A percentile compares a stretch with the other conserved stretches of the same genome.
phyloP scores from a whole-genome alignment of 2,113 vertebrate species.

The Symphodus melops region DNA sequence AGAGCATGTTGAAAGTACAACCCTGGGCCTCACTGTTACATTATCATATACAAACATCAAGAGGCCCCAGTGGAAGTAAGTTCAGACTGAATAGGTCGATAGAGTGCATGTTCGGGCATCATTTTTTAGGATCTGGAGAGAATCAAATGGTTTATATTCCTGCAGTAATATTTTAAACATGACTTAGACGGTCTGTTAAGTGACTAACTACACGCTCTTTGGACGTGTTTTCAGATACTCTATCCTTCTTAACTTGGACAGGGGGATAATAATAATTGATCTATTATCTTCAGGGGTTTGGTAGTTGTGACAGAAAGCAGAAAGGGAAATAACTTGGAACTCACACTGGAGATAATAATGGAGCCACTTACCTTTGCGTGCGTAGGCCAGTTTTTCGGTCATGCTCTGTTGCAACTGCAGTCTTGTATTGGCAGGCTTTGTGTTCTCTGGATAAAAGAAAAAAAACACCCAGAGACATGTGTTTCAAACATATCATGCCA shows the following conservation, averaged over 20 bases:
- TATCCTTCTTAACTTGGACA: not conserved
- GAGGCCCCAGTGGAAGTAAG: constrained; percentile 14
- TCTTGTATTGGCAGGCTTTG: not conserved
- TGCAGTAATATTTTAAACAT: not conserved
- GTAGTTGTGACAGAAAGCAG: not conserved
- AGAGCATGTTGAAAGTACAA: constrained; percentile 44
- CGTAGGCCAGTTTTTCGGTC: not conserved
- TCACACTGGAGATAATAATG: constrained; percentile 14
- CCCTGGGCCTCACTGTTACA: constrained; percentile 19
- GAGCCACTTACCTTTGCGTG: not conserved
- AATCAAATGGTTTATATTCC: not conserved
- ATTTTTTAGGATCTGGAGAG: not conserved
- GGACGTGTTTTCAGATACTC: not conserved
- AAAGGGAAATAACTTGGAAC: constrained; percentile 11
- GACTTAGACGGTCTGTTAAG: not conserved
- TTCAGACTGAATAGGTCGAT: not conserved
- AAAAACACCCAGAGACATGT: too few relatives aligned
- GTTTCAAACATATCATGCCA: too few relatives aligned
- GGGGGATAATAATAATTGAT: too few relatives aligned
- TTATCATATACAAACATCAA: constrained; percentile 35
- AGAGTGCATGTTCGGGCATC: constrained; percentile 10
- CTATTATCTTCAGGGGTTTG: too few relatives aligned
- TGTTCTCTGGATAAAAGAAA: too few relatives aligned
- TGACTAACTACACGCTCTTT: not conserved
- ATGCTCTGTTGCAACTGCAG: not conserved